Percentiles rank a stretch among this genome's conserved stretches.
Evolutionary conservation across 2,888 invertebrate genomes (phyloP).

Genomic region (Leucoma salicis): DNA sequence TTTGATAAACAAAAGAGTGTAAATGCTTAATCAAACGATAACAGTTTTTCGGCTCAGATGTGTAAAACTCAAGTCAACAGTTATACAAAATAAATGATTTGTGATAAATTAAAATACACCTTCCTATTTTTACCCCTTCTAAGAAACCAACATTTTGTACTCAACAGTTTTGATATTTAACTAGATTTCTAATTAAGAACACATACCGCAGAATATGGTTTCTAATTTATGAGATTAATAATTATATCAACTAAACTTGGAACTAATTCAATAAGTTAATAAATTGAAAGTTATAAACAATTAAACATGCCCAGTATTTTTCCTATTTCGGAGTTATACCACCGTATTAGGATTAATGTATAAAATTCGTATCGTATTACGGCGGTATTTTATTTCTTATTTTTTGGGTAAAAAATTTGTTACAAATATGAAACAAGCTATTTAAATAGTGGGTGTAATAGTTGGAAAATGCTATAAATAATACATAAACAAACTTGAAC

Average conservation of each 20-base stretch:
- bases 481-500: constrained; percentile 2
- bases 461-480: not conserved
- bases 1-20: constrained; percentile 1
- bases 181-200: constrained; percentile 6
- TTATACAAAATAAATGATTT: constrained; percentile 6
- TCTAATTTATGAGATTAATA: constrained; percentile 2
- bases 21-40: constrained; percentile 3
- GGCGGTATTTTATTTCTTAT: too few relatives aligned
- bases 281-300: too few relatives aligned
- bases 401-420: too few relatives aligned
- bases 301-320: too few relatives aligned
- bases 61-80: constrained; percentile 6
- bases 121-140: not conserved
- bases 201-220: constrained; percentile 6
- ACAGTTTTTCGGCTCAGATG: constrained; percentile 1
- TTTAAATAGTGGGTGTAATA: too few relatives aligned
- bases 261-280: too few relatives aligned
- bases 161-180: constrained; percentile 1
- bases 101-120: constrained; percentile 5
- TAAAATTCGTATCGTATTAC: too few relatives aligned
- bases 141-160: constrained; percentile 1
- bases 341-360: too few relatives aligned
- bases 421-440: too few relatives aligned
- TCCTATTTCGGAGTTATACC: too few relatives aligned
- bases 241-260: too few relatives aligned